Percentiles rank a stretch among this genome's conserved stretches.
phyloP scores from a whole-genome alignment of 2,888 invertebrate genomes.

The Elgonia sp. region DNA sequence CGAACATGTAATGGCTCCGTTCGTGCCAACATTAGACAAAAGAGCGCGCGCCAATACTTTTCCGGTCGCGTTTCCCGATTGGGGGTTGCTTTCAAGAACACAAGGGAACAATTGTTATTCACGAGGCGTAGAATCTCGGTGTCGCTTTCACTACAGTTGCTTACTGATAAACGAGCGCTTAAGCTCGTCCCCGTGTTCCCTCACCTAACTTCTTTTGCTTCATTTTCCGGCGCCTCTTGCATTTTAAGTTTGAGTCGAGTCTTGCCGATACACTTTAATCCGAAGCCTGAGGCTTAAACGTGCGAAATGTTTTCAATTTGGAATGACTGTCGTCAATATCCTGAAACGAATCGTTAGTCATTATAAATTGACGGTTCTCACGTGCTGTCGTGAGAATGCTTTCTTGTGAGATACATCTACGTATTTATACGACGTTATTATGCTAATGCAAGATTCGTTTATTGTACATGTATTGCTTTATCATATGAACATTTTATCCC shows the following conservation, averaged over 20 bases:
- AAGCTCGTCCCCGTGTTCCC: constrained; percentile 78
- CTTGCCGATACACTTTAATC: constrained; percentile 79
- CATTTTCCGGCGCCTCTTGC: constrained; percentile 56
- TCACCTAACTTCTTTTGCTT: constrained; percentile 57
- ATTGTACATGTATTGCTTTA: constrained; percentile 52
- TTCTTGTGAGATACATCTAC: constrained; percentile 54
- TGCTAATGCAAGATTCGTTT: constrained; percentile 59
- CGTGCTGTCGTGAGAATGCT: constrained; percentile 59
- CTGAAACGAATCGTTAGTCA: constrained; percentile 43
- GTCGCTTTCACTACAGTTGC: constrained; percentile 86
- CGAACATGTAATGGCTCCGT: constrained; percentile 80
- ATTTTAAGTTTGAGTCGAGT: constrained; percentile 81
- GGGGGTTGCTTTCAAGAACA: constrained; percentile 61
- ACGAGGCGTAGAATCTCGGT: constrained; percentile 85
- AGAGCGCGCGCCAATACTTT: constrained; percentile 82
- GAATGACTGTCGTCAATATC: constrained; percentile 82
- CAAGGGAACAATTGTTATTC: constrained; percentile 85
- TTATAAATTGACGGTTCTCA: constrained; percentile 64
- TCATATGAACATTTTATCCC: constrained; percentile 46
- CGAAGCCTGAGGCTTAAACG: constrained; percentile 30
- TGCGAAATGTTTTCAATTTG: constrained; percentile 81
- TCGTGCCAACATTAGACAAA: constrained; percentile 53
- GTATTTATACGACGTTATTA: constrained; percentile 64
- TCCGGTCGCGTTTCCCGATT: constrained; percentile 65
- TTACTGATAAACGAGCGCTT: constrained; percentile 87